Evolutionary conservation across 2,113 vertebrate genomes (phyloP), one percentile per base, ranked within the genome.

Genomic region (Oxygymnocypris stewartii): DNA sequence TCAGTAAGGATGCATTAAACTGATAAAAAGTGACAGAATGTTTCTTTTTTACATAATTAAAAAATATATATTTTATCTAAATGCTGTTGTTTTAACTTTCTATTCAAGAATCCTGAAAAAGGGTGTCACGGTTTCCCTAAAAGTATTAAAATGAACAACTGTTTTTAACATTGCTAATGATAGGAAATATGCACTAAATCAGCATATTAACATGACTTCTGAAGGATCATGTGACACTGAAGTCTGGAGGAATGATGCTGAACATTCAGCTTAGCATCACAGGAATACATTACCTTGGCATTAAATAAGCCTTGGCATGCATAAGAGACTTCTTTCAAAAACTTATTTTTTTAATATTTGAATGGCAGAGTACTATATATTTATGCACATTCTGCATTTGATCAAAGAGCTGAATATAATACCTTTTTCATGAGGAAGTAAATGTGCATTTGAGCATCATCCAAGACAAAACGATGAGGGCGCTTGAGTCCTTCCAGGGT

Each of bases 361-460:
- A 28, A 63, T 0, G 25, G 5, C 13, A n/a, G 1, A 12, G 11
- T 31, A 65, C 49, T 13, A 14, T 65, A 13, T 35, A 37, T 37
- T 59, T 23, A 23, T 59, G 9, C 18, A 23, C 35, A 73, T 73
- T 42, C 18, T 6, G 37, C 37, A 73, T 42, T 42, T 42, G 20
- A 77, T 47, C 16, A 54, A 61, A 40, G 2, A 61, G 4, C 8
- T 20, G 3, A 84, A 84, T 2, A 6, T 23, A 92, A 73, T 81
- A 97, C 98, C 96, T 99, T 99, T 93, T 99, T 99, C 97, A 99
- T 99, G 78, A 99, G 95, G 93, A 97, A 96, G 94, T 99, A 98
- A 91, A 99, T 97, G 90, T 99, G 98, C 94, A 97, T 95, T 89
- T 98, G 97, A 0, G 98, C 98, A 0, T 96, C 96, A 0, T 99